phyloP scores from a whole-genome alignment of 2,888 invertebrate genomes.

The Schizaphis graminum region DNA sequence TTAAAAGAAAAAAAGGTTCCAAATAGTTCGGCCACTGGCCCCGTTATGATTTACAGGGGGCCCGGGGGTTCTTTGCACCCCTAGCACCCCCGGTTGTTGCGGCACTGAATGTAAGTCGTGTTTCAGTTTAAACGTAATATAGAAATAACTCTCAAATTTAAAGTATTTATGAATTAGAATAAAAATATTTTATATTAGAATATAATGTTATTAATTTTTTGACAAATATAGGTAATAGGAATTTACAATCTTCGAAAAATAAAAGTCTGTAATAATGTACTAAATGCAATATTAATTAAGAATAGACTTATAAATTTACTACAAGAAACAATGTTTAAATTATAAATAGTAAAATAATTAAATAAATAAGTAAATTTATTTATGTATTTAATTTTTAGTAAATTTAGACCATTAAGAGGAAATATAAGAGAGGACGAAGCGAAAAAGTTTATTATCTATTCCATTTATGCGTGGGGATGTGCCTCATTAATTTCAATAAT shows the following conservation, averaged over 20 bases:
- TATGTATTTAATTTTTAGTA: constrained; percentile 38
- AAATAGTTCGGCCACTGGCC: too few species aligned
- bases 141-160: neutral
- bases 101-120: too few species aligned
- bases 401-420: constrained; percentile 61
- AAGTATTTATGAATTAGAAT: neutral
- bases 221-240: neutral
- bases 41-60: too few species aligned
- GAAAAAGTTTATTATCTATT: constrained; percentile 77
- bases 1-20: too few species aligned
- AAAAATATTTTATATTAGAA: neutral
- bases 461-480: constrained; percentile 79
- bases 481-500: constrained; percentile 74
- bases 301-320: neutral
- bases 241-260: neutral
- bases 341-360: constrained; percentile 7
- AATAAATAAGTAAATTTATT: neutral
- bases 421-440: constrained; percentile 70
- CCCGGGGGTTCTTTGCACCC: too few species aligned
- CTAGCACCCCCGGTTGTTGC: too few species aligned
- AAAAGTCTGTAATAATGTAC: neutral
- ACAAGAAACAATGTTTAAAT: neutral
- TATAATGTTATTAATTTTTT: neutral
- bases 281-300: neutral
- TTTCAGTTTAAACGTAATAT: neutral